Base-by-base conservation (phyloP, 1,140 invertebrate species). In the Hyphantria cunea region DNA sequence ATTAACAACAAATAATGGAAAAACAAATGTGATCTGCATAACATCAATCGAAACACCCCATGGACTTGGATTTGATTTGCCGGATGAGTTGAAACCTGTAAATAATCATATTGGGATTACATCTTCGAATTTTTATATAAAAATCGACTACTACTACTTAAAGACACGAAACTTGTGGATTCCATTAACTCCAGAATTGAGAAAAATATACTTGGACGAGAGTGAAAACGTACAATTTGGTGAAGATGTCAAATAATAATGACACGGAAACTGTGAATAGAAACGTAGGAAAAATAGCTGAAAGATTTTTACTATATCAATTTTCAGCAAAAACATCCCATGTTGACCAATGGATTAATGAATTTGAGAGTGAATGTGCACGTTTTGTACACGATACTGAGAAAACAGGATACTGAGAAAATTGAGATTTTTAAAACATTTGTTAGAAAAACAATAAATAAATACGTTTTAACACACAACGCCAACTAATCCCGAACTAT, bases 161-260 rank as follows among this genome's bases (percentile, higher is more conserved):
- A 63, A 64, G 66, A 63, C 58, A 52, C 34, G 66, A n/a, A 17
- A 45, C 55, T 10, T 72, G 52, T 70, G 70, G 67, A 70, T 80
- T 8, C 54, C 54, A 10, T 39, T 80, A 53, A 74, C 25, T n/a
- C 33, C 0, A 13, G 63, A 76, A 10, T 42, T 82, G 39, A 56
- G 49, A 10, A 65, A 74, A 60, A 58, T 53, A 9, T 80, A 82
- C 41, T 65, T 80, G 44, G 77, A 80, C 69, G 71, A 72, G 64
- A 68, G 67, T 49, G 75, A 64, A 41, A 82, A 82, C 48, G 5
- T 78, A 63, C 75, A 80, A 62, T 78, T 80, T 54, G 60, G 70
- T 54, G 75, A 74, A 67, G 70, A 81, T 8, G 70, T n/a, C n/a
- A 70, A 68, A 70, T 70, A 50, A 66, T 17, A 58, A 62, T 15